Base-by-base conservation (phyloP, 2,797 vertebrate species). In the Petrocephalus schoutedeni region DNA sequence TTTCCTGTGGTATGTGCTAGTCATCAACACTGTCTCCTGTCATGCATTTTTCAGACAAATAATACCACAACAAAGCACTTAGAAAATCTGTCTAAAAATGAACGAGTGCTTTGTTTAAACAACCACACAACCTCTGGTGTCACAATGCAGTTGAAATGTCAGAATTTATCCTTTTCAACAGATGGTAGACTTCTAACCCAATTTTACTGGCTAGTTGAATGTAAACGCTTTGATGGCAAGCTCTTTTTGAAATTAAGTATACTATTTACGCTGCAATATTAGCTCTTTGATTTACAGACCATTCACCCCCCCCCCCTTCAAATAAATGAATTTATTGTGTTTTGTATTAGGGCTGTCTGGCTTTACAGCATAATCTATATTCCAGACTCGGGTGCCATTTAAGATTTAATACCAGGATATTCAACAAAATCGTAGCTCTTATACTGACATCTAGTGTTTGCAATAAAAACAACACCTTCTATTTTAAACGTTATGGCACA, bases 371-470 rank as follows among this genome's bases (percentile, higher is more conserved):
- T 87, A 88, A 88, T 89, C 28, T 64, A 8, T 87, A 90, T 89
- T 87, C 82, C 59, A 74, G 54, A 74, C 41, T 87, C 53, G 51
- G 19, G 19, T 86, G 23, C 23, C 41, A 28, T 58, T 41, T 58
- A 51, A 67, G 56, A 28, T 80, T 59, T 45, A 86, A 64, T 67
- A 64, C 85, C 36, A 57, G 54, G 41, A n/a, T 12, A 8, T 49
- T 64, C 36, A 86, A 36, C 41, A 28, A 87, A 86, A 91, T 90
- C 41, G 14, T 49, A 90, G 90, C 91, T 91, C 91, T 91, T 82
- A 85, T 90, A 93, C 89, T 93, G 92, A 91, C 92, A 92, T 91
- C 92, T 92, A 92, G 92, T 92, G 92, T 88, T 89, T 56, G 51
- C 12, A 64, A 71, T 82, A 64, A 88, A 87, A 90, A 91, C 49